Conservation (phyloP, 2,797 vertebrate species). For the Coracias cyanogaster region DNA sequence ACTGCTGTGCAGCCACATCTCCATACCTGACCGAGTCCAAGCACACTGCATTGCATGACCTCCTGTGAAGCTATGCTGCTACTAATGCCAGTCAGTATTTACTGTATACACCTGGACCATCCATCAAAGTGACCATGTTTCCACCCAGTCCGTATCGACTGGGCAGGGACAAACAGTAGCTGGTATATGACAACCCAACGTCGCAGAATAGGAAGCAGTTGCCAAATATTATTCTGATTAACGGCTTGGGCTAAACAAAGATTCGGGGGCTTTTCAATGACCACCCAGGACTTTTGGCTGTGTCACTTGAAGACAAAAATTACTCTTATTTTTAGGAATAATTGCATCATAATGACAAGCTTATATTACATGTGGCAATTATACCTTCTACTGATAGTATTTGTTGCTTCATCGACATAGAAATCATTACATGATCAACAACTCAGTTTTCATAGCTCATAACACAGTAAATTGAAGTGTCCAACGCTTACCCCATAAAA, state of each 20-base stretch:
- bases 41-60: constrained; percentile 63
- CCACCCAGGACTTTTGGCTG: background rate
- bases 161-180: background rate
- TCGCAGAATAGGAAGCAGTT: background rate
- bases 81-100: background rate
- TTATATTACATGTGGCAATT: background rate
- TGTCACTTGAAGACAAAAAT: background rate
- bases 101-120: background rate
- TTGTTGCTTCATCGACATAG: constrained; percentile 36
- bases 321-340: background rate
- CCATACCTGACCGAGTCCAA: background rate
- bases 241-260: fast-evolving
- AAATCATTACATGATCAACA: background rate
- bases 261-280: background rate
- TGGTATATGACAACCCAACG: background rate
- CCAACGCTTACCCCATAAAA: background rate
- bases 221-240: background rate
- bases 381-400: background rate
- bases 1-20: constrained; percentile 32
- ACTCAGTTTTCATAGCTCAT: background rate
- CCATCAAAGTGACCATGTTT: background rate
- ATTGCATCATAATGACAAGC: background rate
- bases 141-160: background rate
- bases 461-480: background rate
- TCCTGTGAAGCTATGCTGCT: constrained; percentile 19